phyloP scores from a whole-genome alignment of 1,140 invertebrate species.

The Cotesia glomerata region DNA sequence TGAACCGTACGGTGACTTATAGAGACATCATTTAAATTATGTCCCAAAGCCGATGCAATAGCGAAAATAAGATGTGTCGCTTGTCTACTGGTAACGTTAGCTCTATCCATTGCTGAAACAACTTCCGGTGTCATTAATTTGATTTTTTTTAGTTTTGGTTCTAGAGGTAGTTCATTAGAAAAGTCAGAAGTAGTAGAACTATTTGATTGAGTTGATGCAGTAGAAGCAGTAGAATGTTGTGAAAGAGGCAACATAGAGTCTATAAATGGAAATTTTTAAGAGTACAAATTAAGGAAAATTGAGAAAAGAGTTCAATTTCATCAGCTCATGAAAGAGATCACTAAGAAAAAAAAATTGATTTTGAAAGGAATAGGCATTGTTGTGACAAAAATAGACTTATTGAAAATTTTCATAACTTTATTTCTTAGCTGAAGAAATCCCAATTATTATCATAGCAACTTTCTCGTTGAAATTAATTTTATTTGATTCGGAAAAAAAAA shows the following conservation, averaged over 20 bases:
- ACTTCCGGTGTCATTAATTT: slow-evolving; percentile 16
- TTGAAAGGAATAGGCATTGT: too few species aligned
- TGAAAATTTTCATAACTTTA: too few species aligned
- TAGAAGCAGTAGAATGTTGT: not conserved
- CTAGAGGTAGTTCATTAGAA: not conserved
- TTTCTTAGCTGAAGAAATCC: too few species aligned
- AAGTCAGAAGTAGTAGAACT: not conserved
- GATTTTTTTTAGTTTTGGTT: not conserved
- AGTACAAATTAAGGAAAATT: not conserved
- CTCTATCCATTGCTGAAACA: slow-evolving; percentile 19
- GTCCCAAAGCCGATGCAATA: not conserved
- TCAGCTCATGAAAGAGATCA: too few species aligned
- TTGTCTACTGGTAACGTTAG: not conserved
- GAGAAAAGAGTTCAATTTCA: too few species aligned
- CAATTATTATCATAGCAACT: too few species aligned
- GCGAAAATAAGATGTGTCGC: slow-evolving; percentile 3
- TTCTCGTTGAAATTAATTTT: too few species aligned
- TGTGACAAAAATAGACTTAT: too few species aligned
- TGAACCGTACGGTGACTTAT: slow-evolving; percentile 17
- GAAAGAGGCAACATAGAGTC: not conserved
- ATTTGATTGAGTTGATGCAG: not conserved
- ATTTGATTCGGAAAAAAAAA: too few species aligned
- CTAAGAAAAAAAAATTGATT: too few species aligned
- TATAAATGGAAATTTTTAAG: not conserved
- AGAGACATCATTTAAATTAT: slow-evolving; percentile 12